phyloP scores from a whole-genome alignment of 2,797 vertebrate species.

The Enteromius trimaculatus region DNA sequence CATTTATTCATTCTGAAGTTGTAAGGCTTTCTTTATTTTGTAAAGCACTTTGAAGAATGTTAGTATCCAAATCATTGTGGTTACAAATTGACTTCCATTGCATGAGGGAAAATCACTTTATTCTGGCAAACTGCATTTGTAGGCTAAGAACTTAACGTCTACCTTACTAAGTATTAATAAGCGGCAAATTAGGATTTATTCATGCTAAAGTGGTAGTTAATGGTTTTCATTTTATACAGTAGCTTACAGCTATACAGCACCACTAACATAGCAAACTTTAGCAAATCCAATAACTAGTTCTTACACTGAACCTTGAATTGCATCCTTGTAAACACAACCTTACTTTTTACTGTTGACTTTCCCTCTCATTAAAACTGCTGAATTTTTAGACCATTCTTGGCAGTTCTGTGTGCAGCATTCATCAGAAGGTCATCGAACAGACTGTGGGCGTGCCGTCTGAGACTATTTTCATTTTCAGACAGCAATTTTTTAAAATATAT shows the following conservation, averaged over 20 bases:
- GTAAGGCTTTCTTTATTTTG: not conserved
- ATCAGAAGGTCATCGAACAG: slow-evolving; percentile 29
- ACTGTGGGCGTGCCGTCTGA: slow-evolving; percentile 2
- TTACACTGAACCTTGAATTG: not conserved
- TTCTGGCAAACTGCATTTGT: not conserved
- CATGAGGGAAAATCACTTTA: not conserved
- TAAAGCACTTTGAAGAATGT: not conserved
- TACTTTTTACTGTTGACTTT: not conserved
- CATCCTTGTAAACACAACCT: not conserved
- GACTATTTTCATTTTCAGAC: slow-evolving; percentile 1
- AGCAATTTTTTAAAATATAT: not conserved
- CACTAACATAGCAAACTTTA: not conserved
- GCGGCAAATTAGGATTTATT: not conserved
- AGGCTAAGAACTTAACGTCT: no score
- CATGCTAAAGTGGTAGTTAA: not conserved
- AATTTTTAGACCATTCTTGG: not conserved
- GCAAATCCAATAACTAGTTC: not conserved
- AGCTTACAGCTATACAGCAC: no score
- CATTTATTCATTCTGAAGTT: not conserved
- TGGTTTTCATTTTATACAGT: not conserved
- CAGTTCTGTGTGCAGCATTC: not conserved
- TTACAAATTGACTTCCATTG: not conserved
- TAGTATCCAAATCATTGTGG: not conserved
- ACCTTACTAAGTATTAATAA: no score
- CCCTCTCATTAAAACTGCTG: not conserved